Conservation (phyloP, 2,888 invertebrate genomes). For the Diarsia dahlii region DNA sequence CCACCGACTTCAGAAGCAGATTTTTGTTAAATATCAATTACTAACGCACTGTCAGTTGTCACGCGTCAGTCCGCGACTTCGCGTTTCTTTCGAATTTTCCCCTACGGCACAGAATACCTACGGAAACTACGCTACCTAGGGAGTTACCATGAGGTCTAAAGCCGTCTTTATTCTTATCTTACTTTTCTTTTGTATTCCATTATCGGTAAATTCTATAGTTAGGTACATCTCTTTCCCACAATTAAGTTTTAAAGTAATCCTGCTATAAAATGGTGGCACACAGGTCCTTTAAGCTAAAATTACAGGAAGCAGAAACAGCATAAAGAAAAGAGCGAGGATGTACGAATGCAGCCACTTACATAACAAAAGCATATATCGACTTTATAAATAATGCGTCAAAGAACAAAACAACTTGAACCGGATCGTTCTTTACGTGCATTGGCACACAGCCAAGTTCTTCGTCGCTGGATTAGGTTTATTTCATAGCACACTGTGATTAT, state of each 20-base stretch:
- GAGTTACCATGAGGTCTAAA: neutral
- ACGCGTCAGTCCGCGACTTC: neutral
- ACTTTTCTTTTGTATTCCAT: too few relatives aligned
- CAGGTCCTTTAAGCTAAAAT: neutral
- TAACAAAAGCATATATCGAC: conserved; percentile 45
- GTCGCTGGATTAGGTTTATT: conserved; percentile 61
- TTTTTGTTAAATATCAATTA: too few relatives aligned
- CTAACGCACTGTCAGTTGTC: too few relatives aligned
- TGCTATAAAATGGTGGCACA: neutral
- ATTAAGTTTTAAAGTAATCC: neutral
- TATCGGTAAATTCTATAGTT: too few relatives aligned
- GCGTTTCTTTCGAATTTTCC: neutral
- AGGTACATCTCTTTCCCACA: neutral
- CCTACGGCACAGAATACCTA: too few relatives aligned
- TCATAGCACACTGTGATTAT: conserved; percentile 57
- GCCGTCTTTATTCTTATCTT: too few relatives aligned
- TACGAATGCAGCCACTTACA: neutral
- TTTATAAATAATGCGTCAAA: conserved; percentile 53
- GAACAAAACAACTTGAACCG: conserved; percentile 56
- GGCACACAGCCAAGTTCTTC: conserved; percentile 69
- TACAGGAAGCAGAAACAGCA: neutral
- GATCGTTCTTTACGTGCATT: conserved; percentile 63
- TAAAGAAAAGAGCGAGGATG: neutral
- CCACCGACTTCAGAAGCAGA: too few relatives aligned
- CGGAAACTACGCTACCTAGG: neutral